phyloP scores from a whole-genome alignment of 2,113 vertebrate genomes.

The Globicephala melas region DNA sequence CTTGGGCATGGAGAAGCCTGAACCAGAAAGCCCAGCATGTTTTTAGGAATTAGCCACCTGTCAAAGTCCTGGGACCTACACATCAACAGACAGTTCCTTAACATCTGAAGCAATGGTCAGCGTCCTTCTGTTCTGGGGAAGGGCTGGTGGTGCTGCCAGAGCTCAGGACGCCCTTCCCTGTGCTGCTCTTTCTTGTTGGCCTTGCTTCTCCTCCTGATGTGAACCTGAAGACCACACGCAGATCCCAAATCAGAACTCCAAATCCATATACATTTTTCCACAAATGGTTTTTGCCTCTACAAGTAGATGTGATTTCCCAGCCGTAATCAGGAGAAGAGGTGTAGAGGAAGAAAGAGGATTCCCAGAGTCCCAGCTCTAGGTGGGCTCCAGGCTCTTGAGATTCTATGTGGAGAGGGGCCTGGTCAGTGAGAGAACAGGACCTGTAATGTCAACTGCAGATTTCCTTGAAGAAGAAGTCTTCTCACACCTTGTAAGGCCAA shows the following conservation, averaged over 20 bases:
- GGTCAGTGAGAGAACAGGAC: not conserved
- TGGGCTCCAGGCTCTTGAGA: not conserved
- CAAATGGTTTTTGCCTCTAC: not conserved
- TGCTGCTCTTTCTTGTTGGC: fast-evolving
- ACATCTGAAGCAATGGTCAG: fast-evolving
- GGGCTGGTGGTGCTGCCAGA: fast-evolving
- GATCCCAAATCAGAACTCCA: not conserved
- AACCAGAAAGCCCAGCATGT: too few species aligned
- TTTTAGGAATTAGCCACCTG: too few species aligned
- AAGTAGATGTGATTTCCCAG: not conserved
- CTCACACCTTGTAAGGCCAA: too few species aligned
- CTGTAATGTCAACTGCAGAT: not conserved
- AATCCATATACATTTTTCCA: not conserved
- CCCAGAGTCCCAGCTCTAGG: not conserved
- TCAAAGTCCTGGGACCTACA: not conserved
- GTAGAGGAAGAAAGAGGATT: not conserved
- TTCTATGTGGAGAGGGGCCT: not conserved
- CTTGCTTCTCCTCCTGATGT: fast-evolving
- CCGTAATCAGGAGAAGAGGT: not conserved
- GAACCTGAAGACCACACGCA: too few species aligned
- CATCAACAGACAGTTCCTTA: not conserved
- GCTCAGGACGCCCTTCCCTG: fast-evolving
- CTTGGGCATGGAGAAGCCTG: too few species aligned
- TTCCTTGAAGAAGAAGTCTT: too few species aligned
- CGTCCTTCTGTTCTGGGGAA: not conserved